Conservation (phyloP, 2,113 vertebrate genomes). For the Hippocampus mohnikei region DNA sequence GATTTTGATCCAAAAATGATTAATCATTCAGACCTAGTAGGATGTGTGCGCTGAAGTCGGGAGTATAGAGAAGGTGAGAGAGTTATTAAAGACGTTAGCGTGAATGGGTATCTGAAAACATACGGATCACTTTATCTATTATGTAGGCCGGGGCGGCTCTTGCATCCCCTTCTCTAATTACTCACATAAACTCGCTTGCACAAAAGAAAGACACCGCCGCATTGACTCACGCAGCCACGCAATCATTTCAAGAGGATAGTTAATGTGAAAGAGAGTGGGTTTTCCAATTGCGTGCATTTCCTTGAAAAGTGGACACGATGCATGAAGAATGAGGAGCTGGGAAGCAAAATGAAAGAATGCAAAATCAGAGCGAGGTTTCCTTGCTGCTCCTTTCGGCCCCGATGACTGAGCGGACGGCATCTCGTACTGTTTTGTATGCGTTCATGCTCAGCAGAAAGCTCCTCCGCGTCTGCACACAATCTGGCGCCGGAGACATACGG, state of each 20-base stretch:
- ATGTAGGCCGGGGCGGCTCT: slow-evolving; percentile 43
- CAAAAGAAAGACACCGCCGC: not conserved
- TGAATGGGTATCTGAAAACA: slow-evolving; percentile 22
- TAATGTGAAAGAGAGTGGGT: slow-evolving; percentile 21
- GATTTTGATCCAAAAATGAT: too few species aligned
- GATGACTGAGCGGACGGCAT: slow-evolving; percentile 57
- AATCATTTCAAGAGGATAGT: slow-evolving; percentile 27
- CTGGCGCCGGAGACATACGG: slow-evolving; percentile 44
- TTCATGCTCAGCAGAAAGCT: slow-evolving; percentile 58
- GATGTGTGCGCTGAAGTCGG: not conserved
- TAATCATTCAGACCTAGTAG: too few species aligned
- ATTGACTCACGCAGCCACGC: slow-evolving; percentile 9
- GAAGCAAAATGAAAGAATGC: slow-evolving; percentile 45
- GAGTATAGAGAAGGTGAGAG: slow-evolving; percentile 8
- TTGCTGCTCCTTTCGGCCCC: slow-evolving; percentile 58
- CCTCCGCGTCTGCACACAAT: slow-evolving; percentile 55
- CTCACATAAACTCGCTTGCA: slow-evolving; percentile 10
- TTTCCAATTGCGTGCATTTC: slow-evolving; percentile 32
- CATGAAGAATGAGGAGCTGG: slow-evolving; percentile 48
- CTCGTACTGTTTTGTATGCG: slow-evolving; percentile 58
- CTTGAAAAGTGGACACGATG: slow-evolving; percentile 36
- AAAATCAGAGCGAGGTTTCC: slow-evolving; percentile 55
- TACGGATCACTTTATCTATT: slow-evolving; percentile 49
- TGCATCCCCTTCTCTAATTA: slow-evolving; percentile 23
- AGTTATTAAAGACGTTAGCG: slow-evolving; percentile 10